Evolutionary conservation across 2,113 vertebrate genomes (phyloP).

Genomic region (Chrysemys picta): DNA sequence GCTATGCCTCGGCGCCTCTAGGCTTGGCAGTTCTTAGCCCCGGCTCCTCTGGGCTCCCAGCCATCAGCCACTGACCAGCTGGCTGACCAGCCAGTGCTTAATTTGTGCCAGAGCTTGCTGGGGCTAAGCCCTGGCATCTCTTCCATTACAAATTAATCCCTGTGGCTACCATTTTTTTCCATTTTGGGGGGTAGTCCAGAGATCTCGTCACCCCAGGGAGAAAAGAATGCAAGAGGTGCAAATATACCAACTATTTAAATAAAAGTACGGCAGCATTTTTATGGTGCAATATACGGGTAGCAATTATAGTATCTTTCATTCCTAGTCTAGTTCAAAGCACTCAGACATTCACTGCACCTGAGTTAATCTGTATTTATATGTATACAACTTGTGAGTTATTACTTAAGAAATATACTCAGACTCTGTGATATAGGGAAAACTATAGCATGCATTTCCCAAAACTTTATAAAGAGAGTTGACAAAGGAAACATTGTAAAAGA

Average conservation of each 20-base stretch:
- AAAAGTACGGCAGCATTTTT: constrained; percentile 32
- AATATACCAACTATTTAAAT: neutral
- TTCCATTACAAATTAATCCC: neutral
- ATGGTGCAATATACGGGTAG: constrained; percentile 25
- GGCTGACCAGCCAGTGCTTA: neutral
- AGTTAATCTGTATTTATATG: neutral
- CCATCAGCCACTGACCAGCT: neutral
- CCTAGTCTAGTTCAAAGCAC: neutral
- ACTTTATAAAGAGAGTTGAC: constrained; percentile 1
- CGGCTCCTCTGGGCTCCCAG: neutral
- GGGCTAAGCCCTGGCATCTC: neutral
- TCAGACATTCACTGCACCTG: neutral
- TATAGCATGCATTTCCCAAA: neutral
- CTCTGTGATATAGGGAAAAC: constrained; percentile 3
- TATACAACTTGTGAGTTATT: neutral
- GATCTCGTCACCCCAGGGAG: neutral
- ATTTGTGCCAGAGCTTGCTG: neutral
- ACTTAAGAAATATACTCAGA: constrained; percentile 21
- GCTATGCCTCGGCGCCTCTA: neutral
- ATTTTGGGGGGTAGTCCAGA: neutral
- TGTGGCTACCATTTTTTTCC: neutral
- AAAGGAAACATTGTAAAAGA: neutral
- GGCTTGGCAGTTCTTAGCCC: neutral
- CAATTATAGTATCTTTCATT: neutral
- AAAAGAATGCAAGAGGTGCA: neutral